A percentile compares a stretch with the other conserved stretches of the same genome.
These are phyloP conservation scores for Lipotes vexillifer DNA, from an alignment of 2,113 vertebrate genomes.

Conservation along the genomic window DNA sequence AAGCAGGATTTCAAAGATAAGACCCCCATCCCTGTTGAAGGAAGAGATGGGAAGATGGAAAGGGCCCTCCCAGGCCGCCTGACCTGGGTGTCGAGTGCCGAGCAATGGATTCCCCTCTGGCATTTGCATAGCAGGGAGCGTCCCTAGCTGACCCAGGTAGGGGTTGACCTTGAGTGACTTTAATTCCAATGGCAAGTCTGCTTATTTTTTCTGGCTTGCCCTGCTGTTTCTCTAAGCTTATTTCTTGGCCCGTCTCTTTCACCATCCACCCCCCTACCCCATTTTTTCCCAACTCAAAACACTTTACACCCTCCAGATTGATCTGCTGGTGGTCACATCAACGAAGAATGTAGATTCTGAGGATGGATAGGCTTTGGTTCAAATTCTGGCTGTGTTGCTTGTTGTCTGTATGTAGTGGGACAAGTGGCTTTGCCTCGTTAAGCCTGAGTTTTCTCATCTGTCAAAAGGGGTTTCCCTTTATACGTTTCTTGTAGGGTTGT, in stretches of 20 bases:
- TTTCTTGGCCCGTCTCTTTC: neutral
- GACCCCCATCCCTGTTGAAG: neutral
- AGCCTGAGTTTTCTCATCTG: neutral
- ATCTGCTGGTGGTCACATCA: neutral
- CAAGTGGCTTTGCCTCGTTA: neutral
- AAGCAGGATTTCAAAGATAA: neutral
- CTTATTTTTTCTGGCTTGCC: neutral
- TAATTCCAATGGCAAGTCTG: neutral
- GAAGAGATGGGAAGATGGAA: neutral
- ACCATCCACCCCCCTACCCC: neutral
- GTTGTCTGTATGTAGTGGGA: neutral
- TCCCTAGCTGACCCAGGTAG: neutral
- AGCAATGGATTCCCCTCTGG: neutral
- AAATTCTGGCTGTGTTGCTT: neutral
- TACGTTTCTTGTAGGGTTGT: rapidly evolving
- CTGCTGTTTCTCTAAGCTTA: neutral
- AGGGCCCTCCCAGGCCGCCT: neutral
- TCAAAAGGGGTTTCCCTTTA: too few species aligned
- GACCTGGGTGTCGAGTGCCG: rapidly evolving
- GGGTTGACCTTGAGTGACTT: neutral
- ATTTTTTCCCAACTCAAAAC: neutral
- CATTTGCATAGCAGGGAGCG: neutral
- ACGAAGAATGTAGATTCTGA: neutral
- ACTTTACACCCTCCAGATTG: neutral
- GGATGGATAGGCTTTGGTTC: neutral